Evolutionary conservation across 2,113 vertebrate genomes (phyloP), one percentile per base, ranked within the genome.

Genomic region (Acrocephalus arundinaceus): DNA sequence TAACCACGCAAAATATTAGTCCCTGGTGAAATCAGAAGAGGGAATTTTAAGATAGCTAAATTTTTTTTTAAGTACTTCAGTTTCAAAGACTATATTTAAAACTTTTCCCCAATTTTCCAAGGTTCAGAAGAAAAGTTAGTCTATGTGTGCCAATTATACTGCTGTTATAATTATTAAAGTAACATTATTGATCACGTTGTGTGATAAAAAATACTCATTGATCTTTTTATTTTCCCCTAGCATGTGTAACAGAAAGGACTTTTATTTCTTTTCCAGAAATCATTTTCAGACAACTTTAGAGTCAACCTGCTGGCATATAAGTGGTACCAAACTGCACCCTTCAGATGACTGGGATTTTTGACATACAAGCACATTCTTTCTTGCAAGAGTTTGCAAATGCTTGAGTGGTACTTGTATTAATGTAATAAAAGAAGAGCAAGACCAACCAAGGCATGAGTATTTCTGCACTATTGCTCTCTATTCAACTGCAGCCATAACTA

Each of bases 141-240:
- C 37, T 57, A 10, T 33, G 15, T 25, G 37, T 76, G 17, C 24
- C 17, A 46, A 19, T 54, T 66, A 30, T 92, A 73, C 4, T 48
- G 33, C 15, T 57, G 17, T 46, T 28, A 21, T 6, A 51, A 25
- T 74, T 74, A 51, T 33, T 33, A 43, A 58, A 46, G 9, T 46
- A 45, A 7, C 15, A 41, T 39, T 80, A n/a, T 16, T 62, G 22
- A 46, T 43, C 41, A n/a, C 33, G 11, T 7, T 22, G 5, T 1
- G 0, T 16, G 7, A n/a, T 37, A 22, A 76, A 62, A 52, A 45
- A 11, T 39, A 37, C 30, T n/a, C 0, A 8, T 6, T 33, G 2
- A 1, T 31, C 2, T 10, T 61, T 61, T 39, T 51, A 35, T 37
- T 35, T 15, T 7, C 1, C 2, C 8, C 2, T 25, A 24, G 7